These are phyloP conservation scores for Etia nguti DNA, from an alignment of 2,113 vertebrate species.

Conservation along the genomic window DNA sequence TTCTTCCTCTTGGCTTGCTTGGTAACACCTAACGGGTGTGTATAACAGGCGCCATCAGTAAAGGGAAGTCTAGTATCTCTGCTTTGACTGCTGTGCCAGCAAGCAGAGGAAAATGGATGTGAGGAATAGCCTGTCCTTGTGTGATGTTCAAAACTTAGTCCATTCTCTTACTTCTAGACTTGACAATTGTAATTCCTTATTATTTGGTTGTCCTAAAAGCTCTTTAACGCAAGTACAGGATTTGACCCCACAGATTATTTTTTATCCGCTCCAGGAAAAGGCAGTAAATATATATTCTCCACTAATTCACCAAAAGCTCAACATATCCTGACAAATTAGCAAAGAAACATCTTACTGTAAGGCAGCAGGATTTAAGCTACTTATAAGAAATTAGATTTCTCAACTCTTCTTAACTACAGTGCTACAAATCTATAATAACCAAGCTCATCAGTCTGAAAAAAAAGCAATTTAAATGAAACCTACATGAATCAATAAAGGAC, in stretches of 20 bases:
- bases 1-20: background rate
- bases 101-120: background rate
- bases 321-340: background rate
- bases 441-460: background rate
- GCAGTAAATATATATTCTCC: background rate
- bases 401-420: background rate
- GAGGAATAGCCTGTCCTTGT: background rate
- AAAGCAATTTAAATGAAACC: background rate
- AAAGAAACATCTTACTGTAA: background rate
- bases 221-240: background rate
- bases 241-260: background rate
- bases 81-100: background rate
- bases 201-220: background rate
- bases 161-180: background rate
- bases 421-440: background rate
- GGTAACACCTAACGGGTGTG: background rate
- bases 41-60: background rate
- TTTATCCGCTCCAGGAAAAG: background rate
- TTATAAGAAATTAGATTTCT: background rate
- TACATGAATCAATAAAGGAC: background rate
- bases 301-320: background rate
- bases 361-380: background rate
- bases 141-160: background rate
- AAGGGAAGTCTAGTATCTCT: background rate
- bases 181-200: background rate